Conservation (phyloP, 2,113 vertebrate species). For the Ochotona curzoniae region DNA sequence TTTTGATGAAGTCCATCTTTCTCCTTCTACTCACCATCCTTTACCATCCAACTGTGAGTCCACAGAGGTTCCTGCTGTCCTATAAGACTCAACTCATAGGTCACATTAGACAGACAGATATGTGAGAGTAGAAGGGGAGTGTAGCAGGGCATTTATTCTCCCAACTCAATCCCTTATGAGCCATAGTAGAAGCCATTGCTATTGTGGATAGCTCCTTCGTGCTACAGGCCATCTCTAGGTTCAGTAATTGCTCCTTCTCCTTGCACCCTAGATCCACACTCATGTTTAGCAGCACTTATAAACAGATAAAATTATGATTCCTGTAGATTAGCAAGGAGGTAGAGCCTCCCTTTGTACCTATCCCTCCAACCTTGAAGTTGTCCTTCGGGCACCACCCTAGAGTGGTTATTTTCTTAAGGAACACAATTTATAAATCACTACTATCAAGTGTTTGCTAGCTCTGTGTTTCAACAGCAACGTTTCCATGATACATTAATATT, state of each 20-base stretch:
- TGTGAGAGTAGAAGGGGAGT: not conserved
- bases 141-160: not conserved
- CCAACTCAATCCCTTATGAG: not conserved
- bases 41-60: not conserved
- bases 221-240: not conserved
- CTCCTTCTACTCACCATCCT: not conserved
- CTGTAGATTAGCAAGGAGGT: not conserved
- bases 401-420: not conserved
- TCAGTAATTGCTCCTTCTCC: not conserved
- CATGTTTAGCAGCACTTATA: not conserved
- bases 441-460: not conserved
- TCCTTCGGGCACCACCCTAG: not conserved
- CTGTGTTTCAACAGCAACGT: not conserved
- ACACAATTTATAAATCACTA: not conserved
- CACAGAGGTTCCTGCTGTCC: not conserved
- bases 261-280: not conserved
- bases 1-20: not conserved
- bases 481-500: not conserved
- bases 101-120: not conserved
- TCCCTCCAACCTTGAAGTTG: not conserved
- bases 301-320: not conserved
- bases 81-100: too few species aligned
- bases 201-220: not conserved
- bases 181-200: not conserved
- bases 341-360: not conserved